Evolutionary conservation across 1,140 invertebrate genomes (phyloP).

Genomic region (Platyura marginata): DNA sequence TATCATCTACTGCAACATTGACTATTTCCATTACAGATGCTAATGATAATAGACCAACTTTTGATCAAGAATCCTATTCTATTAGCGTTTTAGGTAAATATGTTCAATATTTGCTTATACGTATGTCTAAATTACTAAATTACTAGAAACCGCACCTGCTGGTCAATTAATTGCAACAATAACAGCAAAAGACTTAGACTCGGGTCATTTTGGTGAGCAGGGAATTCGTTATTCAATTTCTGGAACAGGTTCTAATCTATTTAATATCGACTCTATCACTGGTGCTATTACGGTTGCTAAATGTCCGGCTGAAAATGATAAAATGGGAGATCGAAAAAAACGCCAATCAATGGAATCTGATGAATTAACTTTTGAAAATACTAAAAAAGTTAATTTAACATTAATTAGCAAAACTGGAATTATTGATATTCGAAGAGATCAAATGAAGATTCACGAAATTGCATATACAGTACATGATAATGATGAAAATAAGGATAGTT

Average conservation of each 20-base stretch:
- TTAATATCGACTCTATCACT: conserved; percentile 57
- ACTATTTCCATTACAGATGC: conserved; percentile 65
- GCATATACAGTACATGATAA: not conserved
- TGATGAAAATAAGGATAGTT: too few relatives aligned
- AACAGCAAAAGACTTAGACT: conserved; percentile 67
- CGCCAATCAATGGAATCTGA: not conserved
- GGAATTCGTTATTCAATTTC: conserved; percentile 70
- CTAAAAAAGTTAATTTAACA: conserved; percentile 1
- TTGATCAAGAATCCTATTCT: conserved; percentile 53
- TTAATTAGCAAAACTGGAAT: not conserved
- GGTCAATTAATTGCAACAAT: conserved; percentile 55
- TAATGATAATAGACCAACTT: conserved; percentile 79
- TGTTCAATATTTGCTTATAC: not conserved
- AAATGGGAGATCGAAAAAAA: too few relatives aligned
- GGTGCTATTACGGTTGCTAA: conserved; percentile 65
- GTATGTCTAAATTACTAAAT: not conserved
- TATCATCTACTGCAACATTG: conserved; percentile 74
- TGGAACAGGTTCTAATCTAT: conserved; percentile 69
- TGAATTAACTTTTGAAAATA: not conserved
- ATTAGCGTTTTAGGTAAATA: conserved; percentile 31
- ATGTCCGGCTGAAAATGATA: conserved; percentile 29
- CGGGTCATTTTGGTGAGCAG: conserved; percentile 43
- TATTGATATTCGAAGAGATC: not conserved
- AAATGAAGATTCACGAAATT: not conserved
- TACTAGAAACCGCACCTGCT: conserved; percentile 42